Evolutionary conservation across 2,113 vertebrate species (phyloP).

Genomic region (Sialia sialis): DNA sequence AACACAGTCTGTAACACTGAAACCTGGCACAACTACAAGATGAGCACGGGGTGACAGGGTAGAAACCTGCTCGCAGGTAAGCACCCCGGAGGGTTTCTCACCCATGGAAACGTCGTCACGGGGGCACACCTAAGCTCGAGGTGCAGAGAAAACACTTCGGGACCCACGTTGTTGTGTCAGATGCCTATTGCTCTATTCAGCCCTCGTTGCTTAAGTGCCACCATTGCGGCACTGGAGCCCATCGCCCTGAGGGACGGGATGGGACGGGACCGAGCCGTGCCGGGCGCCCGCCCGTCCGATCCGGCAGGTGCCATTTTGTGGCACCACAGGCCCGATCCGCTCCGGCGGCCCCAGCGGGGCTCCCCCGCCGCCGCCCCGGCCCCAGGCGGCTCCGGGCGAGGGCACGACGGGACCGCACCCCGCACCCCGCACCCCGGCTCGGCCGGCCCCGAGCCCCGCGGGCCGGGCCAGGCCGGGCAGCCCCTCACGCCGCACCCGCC

Average conservation of each 20-base stretch:
- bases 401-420: fast-evolving
- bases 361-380: neutral
- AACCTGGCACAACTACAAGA: fast-evolving
- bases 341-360: neutral
- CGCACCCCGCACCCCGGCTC: too few species aligned
- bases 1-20: fast-evolving
- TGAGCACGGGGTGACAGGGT: fast-evolving
- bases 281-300: fast-evolving
- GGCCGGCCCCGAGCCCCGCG: neutral
- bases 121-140: neutral
- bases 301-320: slow-evolving; percentile 11
- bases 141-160: neutral
- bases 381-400: neutral
- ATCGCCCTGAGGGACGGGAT: fast-evolving
- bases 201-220: fast-evolving
- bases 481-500: neutral
- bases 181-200: neutral
- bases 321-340: neutral
- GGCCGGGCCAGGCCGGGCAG: neutral
- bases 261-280: fast-evolving
- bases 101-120: fast-evolving
- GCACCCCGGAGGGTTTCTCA: fast-evolving
- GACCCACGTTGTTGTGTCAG: fast-evolving
- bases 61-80: neutral
- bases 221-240: fast-evolving